Base-by-base conservation (phyloP, 2,888 invertebrate genomes). In the Minunthozetes semirufus region DNA sequence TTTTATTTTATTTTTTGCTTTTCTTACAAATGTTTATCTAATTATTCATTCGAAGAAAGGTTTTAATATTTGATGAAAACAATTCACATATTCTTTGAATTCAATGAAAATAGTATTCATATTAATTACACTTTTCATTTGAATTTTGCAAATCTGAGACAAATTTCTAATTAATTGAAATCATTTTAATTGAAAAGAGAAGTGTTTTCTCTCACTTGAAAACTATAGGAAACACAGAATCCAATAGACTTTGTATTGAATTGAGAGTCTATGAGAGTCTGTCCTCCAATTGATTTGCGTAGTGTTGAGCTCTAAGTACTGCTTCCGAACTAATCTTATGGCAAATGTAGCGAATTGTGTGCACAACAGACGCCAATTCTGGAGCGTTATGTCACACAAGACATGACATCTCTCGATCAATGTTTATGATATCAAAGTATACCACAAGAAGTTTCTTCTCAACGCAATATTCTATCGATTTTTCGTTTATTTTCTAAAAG, bases 391-490 rank as follows among this genome's bases (percentile, higher is more conserved):
- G 19, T 61, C 61, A 29, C 61, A 33, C 33, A 33, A 33, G 33
- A 61, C 61, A 61, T 63, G 63, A 63, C 63, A 63, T 63, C 63
- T 63, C 63, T 63, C 25, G 63, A 63, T 61, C 19, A 19, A 25
- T 27, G 27, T 15, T 15, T 15, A 29, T 25, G 61, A 63, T 25
- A 63, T 25, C 9, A 3, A 19, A 22, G 46, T 11, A 4, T 48
- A 48, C 15, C 46, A 8, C 46, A 48, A 48, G 46, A 48, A 48
- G 6, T 48, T 48, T 48, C 42, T 42, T 42, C 42, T 42, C 13
- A 48, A 11, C 46, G 11, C 46, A 48, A 17, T 33, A 33, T 33
- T 5, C 33, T 48, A 48, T 48, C 46, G 46, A 48, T 48, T 48
- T 48, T 48, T 48, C 33, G 33, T 33, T 33, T 33, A 33, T 33